Base-by-base conservation (phyloP, 2,888 invertebrate genomes). In the Phengaris alcon region DNA sequence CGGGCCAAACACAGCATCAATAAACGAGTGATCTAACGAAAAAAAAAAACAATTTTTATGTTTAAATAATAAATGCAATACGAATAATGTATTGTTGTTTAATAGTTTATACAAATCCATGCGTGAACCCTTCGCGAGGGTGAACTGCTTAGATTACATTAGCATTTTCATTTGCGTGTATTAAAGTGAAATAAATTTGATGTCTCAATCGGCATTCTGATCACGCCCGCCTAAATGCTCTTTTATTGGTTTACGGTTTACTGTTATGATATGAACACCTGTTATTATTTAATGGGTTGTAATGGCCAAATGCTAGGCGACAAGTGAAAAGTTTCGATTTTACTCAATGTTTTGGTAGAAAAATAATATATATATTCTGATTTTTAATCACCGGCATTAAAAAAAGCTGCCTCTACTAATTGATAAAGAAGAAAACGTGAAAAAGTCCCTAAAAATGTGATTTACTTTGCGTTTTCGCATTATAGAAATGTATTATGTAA, bases 131-230 rank as follows among this genome's bases (percentile, higher is more conserved):
- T 75, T 76, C 76, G 75, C 77, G 76, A 79, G 79, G 80, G 79
- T 77, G 80, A 77, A 79, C 82, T 85, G 83, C 85, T 86, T 84
- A 80, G 82, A 82, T 79, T 80, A 80, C 80, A 89, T 90, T 84
- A 86, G 86, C 88, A 89, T 89, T 85, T 82, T 83, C 86, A 88
- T 88, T 88, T 88, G 89, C 86, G 88, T 88, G 81, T 85, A 88
- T 90, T 90, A 90, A 88, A 88, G 79, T 79, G 84, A 84, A 85
- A 90, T 90, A 87, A 87, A 88, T 86, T 83, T 86, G 86, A 89
- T 83, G 85, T 85, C 85, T 88, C 84, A 82, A 87, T 85, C 75
- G 78, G 70, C 74, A 72, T 46, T 77, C 74, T 73, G 76, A 76
- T 82, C 84, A 82, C 84, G 84, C 84, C 82, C 54, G 75, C 48